phyloP scores from a whole-genome alignment of 92 coral and sea anemone species.

The Epizoanthus rinbou region DNA sequence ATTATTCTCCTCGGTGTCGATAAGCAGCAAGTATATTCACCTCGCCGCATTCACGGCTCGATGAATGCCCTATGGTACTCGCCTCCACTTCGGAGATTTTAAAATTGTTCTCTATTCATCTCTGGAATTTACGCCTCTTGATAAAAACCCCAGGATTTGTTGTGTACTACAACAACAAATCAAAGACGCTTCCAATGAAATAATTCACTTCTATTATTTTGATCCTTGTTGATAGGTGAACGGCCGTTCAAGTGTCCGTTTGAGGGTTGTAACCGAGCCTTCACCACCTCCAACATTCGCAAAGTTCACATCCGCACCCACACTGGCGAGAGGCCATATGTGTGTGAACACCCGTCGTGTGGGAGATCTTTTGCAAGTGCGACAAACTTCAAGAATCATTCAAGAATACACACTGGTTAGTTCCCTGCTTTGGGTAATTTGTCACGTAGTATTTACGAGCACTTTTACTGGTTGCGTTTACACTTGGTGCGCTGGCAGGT shows the following conservation, averaged over 20 bases:
- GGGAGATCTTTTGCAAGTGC: slow-evolving; percentile 97
- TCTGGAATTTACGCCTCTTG: too few species aligned
- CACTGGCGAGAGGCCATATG: slow-evolving; percentile 97
- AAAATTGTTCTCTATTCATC: too few species aligned
- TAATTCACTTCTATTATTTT: neutral
- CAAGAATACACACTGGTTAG: slow-evolving; percentile 98
- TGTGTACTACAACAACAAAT: neutral
- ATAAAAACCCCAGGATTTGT: too few species aligned
- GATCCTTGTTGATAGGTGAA: slow-evolving; percentile 65
- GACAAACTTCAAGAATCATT: slow-evolving; percentile 96
- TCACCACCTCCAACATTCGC: slow-evolving; percentile 96
- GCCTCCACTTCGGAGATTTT: too few species aligned
- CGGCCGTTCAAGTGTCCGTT: slow-evolving; percentile 96
- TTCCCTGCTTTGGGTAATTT: neutral
- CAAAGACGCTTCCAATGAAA: neutral
- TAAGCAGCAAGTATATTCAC: too few species aligned
- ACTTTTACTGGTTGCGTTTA: too few species aligned
- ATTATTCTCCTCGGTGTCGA: too few species aligned
- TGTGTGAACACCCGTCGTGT: slow-evolving; percentile 92
- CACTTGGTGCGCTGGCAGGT: too few species aligned
- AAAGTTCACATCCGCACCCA: slow-evolving; percentile 99
- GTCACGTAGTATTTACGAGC: too few species aligned
- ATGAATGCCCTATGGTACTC: too few species aligned
- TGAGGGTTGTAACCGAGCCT: slow-evolving; percentile 85
- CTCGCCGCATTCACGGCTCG: too few species aligned